Conservation (phyloP, 2,888 invertebrate species). For the Nomada fabriciana region DNA sequence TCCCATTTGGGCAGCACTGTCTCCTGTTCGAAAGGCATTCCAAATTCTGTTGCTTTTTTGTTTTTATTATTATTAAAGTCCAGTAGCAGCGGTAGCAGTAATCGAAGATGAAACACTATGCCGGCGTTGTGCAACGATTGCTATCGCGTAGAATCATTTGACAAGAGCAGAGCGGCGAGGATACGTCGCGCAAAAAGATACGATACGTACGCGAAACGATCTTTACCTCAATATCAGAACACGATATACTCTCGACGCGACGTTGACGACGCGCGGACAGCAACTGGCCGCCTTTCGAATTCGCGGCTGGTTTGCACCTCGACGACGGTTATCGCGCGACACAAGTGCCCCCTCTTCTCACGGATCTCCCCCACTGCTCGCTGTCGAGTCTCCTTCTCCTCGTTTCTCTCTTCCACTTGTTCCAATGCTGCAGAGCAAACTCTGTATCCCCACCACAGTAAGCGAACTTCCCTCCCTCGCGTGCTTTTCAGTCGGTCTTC, state of each 20-base stretch:
- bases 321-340: constrained; percentile 79
- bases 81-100: too few relatives aligned
- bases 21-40: not conserved
- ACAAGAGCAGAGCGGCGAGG: not conserved
- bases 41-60: not conserved
- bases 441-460: constrained; percentile 53
- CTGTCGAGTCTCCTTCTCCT: constrained; percentile 28
- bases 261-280: constrained; percentile 80
- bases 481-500: constrained; percentile 59
- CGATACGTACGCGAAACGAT: constrained; percentile 22
- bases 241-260: constrained; percentile 67
- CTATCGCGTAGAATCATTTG: constrained; percentile 5
- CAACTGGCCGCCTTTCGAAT: constrained; percentile 82
- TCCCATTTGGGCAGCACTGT: constrained; percentile 26
- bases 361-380: constrained; percentile 32
- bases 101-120: not conserved
- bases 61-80: not conserved
- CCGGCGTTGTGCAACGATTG: not conserved
- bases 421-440: constrained; percentile 39
- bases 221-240: constrained; percentile 58
- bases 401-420: constrained; percentile 30
- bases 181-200: not conserved
- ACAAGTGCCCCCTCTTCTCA: constrained; percentile 63
- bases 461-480: constrained; percentile 63
- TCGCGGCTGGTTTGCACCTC: constrained; percentile 83